phyloP scores from a whole-genome alignment of 2,888 invertebrate genomes.

The Hyposoter didymator region DNA sequence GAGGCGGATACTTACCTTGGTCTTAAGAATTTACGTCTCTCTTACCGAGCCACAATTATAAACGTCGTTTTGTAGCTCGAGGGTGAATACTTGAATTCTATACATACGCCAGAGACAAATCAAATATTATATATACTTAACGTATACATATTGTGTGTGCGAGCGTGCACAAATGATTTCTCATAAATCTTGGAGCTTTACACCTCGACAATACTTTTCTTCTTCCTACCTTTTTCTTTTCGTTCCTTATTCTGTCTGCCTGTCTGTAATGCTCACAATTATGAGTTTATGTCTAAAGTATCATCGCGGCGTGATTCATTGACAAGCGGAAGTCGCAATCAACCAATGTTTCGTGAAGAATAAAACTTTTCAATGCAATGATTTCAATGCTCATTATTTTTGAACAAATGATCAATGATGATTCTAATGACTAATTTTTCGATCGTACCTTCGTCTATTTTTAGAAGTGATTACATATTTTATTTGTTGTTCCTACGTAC shows the following conservation, averaged over 20 bases:
- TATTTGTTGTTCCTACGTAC: no score
- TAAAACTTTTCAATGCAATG: background rate
- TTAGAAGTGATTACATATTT: background rate
- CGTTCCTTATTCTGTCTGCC: background rate
- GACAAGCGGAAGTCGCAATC: constrained; percentile 6
- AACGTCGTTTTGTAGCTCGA: constrained; percentile 58
- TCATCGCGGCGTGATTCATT: constrained; percentile 19
- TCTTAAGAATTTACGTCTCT: constrained; percentile 67
- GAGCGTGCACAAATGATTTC: constrained; percentile 17
- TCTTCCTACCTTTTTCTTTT: constrained; percentile 7
- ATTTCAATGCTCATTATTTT: background rate
- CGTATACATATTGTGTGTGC: constrained; percentile 12
- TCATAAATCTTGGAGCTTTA: constrained; percentile 30
- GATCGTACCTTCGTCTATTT: background rate
- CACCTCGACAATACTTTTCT: constrained; percentile 11
- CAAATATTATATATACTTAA: constrained; percentile 38
- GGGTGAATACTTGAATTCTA: constrained; percentile 44
- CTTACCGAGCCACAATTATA: constrained; percentile 52
- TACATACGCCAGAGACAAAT: constrained; percentile 57
- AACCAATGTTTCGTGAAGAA: background rate
- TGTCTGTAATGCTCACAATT: constrained; percentile 8
- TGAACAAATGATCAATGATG: constrained; percentile 5
- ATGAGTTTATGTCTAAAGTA: background rate
- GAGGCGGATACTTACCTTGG: constrained; percentile 72
- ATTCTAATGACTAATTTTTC: constrained; percentile 5